Conservation (phyloP, 2,113 vertebrate genomes). For the Hemibagrus wyckioides region DNA sequence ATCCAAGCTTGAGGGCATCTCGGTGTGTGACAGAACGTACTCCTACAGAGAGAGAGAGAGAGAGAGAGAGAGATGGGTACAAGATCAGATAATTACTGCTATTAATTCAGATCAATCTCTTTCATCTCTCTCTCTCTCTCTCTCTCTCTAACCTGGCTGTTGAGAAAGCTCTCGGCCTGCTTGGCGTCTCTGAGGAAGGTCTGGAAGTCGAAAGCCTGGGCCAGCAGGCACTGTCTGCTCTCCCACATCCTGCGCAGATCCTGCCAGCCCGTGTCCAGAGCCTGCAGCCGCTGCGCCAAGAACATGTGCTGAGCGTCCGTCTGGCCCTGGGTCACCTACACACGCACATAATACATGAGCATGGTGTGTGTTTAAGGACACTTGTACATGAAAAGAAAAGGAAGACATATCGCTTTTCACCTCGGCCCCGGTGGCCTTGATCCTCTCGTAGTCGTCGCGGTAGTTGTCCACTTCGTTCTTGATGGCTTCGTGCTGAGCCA, state of each 20-base stretch:
- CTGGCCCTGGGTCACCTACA: slow-evolving; percentile 77
- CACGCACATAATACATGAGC: no score
- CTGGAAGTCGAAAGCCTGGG: slow-evolving; percentile 88
- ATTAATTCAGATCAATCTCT: neutral
- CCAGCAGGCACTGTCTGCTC: slow-evolving; percentile 85
- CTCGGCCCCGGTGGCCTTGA: slow-evolving; percentile 84
- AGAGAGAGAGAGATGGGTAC: neutral
- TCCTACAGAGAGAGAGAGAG: slow-evolving; percentile 73
- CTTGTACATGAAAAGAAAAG: neutral
- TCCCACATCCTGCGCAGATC: slow-evolving; percentile 93
- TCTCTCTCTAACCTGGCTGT: slow-evolving; percentile 81
- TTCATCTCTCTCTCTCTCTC: neutral
- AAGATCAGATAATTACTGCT: neutral
- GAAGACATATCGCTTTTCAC: no score
- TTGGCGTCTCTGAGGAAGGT: slow-evolving; percentile 88
- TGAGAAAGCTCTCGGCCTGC: slow-evolving; percentile 90
- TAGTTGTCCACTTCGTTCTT: slow-evolving; percentile 92
- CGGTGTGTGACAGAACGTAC: slow-evolving; percentile 87
- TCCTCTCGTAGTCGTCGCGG: slow-evolving; percentile 83
- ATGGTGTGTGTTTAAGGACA: neutral
- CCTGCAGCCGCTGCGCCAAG: slow-evolving; percentile 86
- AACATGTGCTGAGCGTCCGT: slow-evolving; percentile 87
- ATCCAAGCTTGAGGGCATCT: slow-evolving; percentile 87
- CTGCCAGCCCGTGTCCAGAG: slow-evolving; percentile 90
- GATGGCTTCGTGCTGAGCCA: slow-evolving; percentile 85